Evolutionary conservation across 1,140 invertebrate genomes (phyloP).

Genomic region (Drosophila bocki): DNA sequence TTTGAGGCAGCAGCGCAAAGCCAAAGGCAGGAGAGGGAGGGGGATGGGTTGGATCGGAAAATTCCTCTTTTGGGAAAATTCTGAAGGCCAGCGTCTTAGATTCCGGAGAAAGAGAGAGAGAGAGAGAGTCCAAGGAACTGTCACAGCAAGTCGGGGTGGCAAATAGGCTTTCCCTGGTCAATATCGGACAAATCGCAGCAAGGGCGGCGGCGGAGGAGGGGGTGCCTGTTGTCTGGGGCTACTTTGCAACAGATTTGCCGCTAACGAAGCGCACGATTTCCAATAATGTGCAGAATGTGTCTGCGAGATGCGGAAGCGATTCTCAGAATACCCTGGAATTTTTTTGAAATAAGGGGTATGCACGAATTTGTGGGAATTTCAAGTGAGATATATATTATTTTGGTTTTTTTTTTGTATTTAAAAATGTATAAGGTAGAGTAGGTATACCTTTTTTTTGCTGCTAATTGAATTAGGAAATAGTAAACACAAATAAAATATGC

Average conservation of each 20-base stretch:
- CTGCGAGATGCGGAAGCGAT: slow-evolving; percentile 39
- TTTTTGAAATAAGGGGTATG: background rate
- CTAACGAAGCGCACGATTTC: slow-evolving; percentile 82
- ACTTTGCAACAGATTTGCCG: slow-evolving; percentile 79
- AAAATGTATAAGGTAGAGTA: too few species aligned
- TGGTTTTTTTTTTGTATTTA: too few species aligned
- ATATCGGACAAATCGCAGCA: slow-evolving; percentile 22
- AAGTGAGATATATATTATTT: too few species aligned
- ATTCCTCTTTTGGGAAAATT: slow-evolving; percentile 18
- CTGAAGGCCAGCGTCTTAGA: slow-evolving; percentile 27
- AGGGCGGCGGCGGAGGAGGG: background rate
- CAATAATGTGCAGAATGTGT: slow-evolving; percentile 61
- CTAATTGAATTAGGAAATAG: background rate
- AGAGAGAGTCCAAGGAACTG: background rate
- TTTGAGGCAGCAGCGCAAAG: slow-evolving; percentile 58
- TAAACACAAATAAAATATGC: background rate
- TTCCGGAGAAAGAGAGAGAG: too few species aligned
- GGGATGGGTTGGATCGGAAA: background rate
- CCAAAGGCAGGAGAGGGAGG: slow-evolving; percentile 41
- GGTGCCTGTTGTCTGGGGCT: slow-evolving; percentile 41
- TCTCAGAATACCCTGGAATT: slow-evolving; percentile 7
- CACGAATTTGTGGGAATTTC: too few species aligned
- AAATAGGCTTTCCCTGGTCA: slow-evolving; percentile 39
- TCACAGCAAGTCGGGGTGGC: background rate
- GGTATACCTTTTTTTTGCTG: too few species aligned